A percentile compares a stretch with the other conserved stretches of the same genome.
These are phyloP conservation scores for Bellardia bayeri DNA, from an alignment of 2,888 invertebrate species.

Conservation along the genomic window DNA sequence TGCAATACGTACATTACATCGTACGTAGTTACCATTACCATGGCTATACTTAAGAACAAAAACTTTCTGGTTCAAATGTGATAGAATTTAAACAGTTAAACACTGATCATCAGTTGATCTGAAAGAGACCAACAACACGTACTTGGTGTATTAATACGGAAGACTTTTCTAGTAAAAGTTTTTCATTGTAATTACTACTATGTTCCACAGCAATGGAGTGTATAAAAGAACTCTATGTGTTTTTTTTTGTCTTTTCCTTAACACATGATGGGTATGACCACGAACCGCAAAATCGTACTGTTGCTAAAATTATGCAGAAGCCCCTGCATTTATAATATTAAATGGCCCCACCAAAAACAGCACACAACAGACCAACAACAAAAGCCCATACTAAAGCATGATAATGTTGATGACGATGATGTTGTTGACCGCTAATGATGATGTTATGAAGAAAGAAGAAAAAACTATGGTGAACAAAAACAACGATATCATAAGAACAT, in stretches of 20 bases:
- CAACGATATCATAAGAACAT: conserved; percentile 45
- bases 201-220: conserved; percentile 22
- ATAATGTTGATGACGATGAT: conserved; percentile 34
- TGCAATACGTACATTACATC: conserved; percentile 8
- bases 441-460: conserved; percentile 45
- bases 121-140: conserved; percentile 17
- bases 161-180: conserved; percentile 49
- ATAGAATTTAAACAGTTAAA: conserved; percentile 61
- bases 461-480: not conserved
- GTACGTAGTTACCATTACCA: not conserved
- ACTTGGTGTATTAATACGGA: conserved; percentile 42
- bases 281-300: conserved; percentile 59
- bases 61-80: conserved; percentile 48
- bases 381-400: conserved; percentile 32
- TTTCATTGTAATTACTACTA: conserved; percentile 10
- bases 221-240: not conserved
- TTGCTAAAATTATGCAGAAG: conserved; percentile 26
- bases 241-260: conserved; percentile 5
- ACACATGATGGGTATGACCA: conserved; percentile 60
- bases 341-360: conserved; percentile 26
- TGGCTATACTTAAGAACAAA: conserved; percentile 1
- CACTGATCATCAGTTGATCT: conserved; percentile 42
- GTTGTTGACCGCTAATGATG: conserved; percentile 37
- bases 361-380: conserved; percentile 19
- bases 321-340: conserved; percentile 43